Base-by-base conservation (phyloP, 2,888 invertebrate species). In the Trileptium ribeirensis region DNA sequence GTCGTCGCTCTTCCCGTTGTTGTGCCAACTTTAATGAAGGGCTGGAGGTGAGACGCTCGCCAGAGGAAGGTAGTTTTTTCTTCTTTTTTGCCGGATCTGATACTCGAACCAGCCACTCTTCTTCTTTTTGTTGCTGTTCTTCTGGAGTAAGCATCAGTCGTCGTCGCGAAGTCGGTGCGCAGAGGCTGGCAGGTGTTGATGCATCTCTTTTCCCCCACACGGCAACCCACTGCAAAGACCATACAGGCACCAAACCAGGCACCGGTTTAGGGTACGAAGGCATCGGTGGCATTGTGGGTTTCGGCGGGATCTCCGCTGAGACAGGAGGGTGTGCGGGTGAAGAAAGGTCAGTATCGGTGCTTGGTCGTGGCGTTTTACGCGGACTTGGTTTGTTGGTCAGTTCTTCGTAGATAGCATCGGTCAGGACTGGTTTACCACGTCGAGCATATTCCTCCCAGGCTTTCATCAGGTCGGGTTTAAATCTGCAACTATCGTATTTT, bases 381-480 rank as follows among this genome's bases (percentile, higher is more conserved):
- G 51, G 51, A 51, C 51, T 51, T 51, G 51, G 51, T 24, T 15
- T 8, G 8, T 8, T 15, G 8, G 51, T 38, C 77, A 75, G 37
- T n/a, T 24, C 38, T 38, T 75, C 77, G 36, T 75, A 75, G 36
- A 38, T 29, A 19, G 77, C 34, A 29, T 75, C 77, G n/a, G 77
- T 38, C 39, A 75, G 77, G 24, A 38, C 8, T 29, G 77, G 77
- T 39, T 75, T 75, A 19, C 39, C 39, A 3, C 38, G 77, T n/a
- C 36, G n/a, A n/a, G n/a, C 39, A 36, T 39, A 75, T 38, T 75
- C 39, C 2, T 39, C n/a, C 36, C 39, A 75, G 8, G 8, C 39
- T 36, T 38, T 29, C 37, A 37, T 36, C 77, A 75, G 36, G 24
- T 75, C 39, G 24, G 38, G 38, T 36, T 75, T 75, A 39, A 75